Evolutionary conservation across 2,113 vertebrate species (phyloP), one percentile per base, ranked within the genome.

Genomic region (Dicrurus megarhynchus): DNA sequence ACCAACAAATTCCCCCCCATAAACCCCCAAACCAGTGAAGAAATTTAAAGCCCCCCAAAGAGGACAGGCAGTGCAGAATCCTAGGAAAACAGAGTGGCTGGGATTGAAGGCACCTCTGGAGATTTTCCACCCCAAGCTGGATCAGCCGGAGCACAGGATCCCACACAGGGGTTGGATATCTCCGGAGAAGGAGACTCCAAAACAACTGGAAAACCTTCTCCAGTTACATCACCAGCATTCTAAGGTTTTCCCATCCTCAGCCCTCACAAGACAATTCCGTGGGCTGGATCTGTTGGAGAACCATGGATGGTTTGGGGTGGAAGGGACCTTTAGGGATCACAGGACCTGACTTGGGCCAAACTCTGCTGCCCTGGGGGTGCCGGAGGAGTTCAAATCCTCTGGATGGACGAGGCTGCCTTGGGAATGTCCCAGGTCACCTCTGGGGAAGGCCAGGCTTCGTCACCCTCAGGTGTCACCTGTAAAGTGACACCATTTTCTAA

Each of bases 201-300:
- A 24, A 9, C 19, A 52, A 11, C 30, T 30, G 61, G 65, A 23
- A 65, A 74, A 28, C 16, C n/a, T 46, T 11, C 64, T 35, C 67
- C 65, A 44, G 20, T 13, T 23, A 3, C 24, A 16, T 5, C n/a
- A 10, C 18, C 71, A 69, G 39, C 10, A 13, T 7, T 13, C n/a
- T 35, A 7, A 5, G 10, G 14, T 11, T 67, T 33, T 37, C 13
- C 32, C 68, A 35, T 21, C 39, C 65, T 74, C 55, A 27, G 49
- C 44, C 47, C 64, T 47, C 39, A 7, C 0, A 8, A 63, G 39
- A 8, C 10, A 73, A 37, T 0, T 0, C 19, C 46, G 3, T 2
- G 61, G 32, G 6, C 46, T 65, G 56, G 65, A 3, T n/a, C 14
- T 13, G 37, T 10, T 16, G 32, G 32, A 16, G 18, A 26, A 3